Evolutionary conservation across 2,888 invertebrate genomes (phyloP).

Genomic region (Prosapia bicincta): DNA sequence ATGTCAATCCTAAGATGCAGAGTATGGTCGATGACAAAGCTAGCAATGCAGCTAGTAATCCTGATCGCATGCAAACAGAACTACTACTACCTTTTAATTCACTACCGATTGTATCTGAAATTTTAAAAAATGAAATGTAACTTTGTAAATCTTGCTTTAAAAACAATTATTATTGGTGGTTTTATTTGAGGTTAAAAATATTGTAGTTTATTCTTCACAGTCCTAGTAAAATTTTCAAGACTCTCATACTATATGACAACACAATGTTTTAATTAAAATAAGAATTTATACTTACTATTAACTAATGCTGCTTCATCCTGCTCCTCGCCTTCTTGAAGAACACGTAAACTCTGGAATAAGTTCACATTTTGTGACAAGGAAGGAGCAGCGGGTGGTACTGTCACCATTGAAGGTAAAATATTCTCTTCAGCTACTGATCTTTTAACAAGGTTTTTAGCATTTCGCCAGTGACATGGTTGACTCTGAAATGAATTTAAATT

Average conservation of each 20-base stretch:
- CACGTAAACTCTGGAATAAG: slow-evolving; percentile 82
- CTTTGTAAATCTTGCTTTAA: too few relatives aligned
- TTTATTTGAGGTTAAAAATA: too few relatives aligned
- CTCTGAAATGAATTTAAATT: too few relatives aligned
- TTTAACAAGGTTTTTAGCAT: slow-evolving; percentile 75
- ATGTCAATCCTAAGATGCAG: slow-evolving; percentile 66
- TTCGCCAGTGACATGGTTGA: slow-evolving; percentile 91
- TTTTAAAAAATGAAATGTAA: too few relatives aligned
- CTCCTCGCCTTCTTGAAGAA: slow-evolving; percentile 80
- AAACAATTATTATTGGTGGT: too few relatives aligned
- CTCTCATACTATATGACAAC: too few relatives aligned
- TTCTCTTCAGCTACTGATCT: slow-evolving; percentile 59
- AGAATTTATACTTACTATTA: slow-evolving; percentile 38
- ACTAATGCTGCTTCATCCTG: slow-evolving; percentile 55
- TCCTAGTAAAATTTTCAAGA: too few relatives aligned
- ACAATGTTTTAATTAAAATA: too few relatives aligned
- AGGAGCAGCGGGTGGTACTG: slow-evolving; percentile 47
- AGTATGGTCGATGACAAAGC: slow-evolving; percentile 65
- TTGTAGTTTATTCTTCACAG: too few relatives aligned
- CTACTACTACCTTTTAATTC: slow-evolving; percentile 43
- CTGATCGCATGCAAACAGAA: slow-evolving; percentile 60
- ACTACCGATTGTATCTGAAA: slow-evolving; percentile 6
- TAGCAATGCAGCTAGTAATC: slow-evolving; percentile 63
- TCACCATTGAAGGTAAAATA: slow-evolving; percentile 36
- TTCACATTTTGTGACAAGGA: slow-evolving; percentile 83